Percentiles rank a stretch among this genome's conserved stretches.
Conservation (phyloP, 2,113 vertebrate species). For the Spea bombifrons region DNA sequence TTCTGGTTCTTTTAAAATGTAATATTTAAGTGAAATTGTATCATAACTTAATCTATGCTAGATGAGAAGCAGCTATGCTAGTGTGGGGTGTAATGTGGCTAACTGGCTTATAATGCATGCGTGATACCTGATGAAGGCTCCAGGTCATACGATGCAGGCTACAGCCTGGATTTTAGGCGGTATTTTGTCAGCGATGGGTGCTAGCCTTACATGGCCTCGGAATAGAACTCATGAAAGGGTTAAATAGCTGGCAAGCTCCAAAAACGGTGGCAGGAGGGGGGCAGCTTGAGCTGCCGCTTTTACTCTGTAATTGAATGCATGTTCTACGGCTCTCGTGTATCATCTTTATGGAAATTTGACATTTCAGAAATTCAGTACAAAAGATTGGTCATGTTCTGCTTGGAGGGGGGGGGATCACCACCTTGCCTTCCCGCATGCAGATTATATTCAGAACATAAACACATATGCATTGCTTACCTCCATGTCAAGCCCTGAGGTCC, state of each 20-base stretch:
- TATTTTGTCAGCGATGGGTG: not conserved
- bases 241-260: constrained; percentile 18
- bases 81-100: too few relatives aligned
- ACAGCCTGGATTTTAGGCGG: too few relatives aligned
- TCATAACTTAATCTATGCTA: too few relatives aligned
- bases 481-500: not conserved
- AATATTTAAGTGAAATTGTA: too few relatives aligned
- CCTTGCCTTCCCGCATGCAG: constrained; percentile 17
- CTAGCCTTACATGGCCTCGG: not conserved
- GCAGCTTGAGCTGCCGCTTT: constrained; percentile 3
- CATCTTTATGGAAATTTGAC: constrained; percentile 49
- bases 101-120: too few relatives aligned
- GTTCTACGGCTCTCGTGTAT: constrained; percentile 43
- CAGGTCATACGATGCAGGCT: too few relatives aligned
- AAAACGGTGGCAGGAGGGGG: constrained; percentile 18
- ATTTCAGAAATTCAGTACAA: constrained; percentile 48
- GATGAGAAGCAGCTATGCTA: too few relatives aligned
- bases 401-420: constrained; percentile 13
- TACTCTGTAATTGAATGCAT: constrained; percentile 46
- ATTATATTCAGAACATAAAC: constrained; percentile 6
- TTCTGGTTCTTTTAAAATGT: too few relatives aligned
- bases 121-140: too few relatives aligned
- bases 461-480: constrained; percentile 16
- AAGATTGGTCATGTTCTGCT: constrained; percentile 34
- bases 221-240: constrained; percentile 2